Base-by-base conservation (phyloP, 2,888 invertebrate species). In the Crossocerus cetratus region DNA sequence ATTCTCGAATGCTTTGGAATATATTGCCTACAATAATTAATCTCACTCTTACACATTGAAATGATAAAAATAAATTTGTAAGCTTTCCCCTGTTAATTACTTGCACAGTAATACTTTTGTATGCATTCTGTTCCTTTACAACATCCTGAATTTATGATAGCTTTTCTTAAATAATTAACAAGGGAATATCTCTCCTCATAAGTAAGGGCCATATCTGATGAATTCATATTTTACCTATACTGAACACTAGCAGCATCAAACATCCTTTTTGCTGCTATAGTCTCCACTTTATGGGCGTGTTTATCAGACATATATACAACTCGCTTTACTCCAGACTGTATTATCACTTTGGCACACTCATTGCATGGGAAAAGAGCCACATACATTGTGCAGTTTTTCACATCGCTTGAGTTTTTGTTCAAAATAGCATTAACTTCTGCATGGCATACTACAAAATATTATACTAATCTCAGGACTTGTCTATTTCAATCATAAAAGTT, bases 341-440 rank as follows among this genome's bases (percentile, higher is more conserved):
- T 97, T 43, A 99, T 97, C 43, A 98, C 92, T 90, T 99, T 99
- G 0, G 99, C 97, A 91, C 99, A 99, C 90, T 99, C 98, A 87
- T 99, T 98, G 90, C 99, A 99, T 0, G 99, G 99, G 90, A 99
- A 99, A 18, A 98, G 91, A 0, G 95, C 95, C 0, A 98, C 96
- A 87, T 97, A 99, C 0, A 99, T 94, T 0, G 93, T 93, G 86
- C 97, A 97, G 77, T 94, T 93, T 81, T 93, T 94, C 0, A 98
- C 92, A 91, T 95, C 94, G 0, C 93, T 92, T 0, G 93, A 92
- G 88, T 97, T 98, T 89, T 95, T 97, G 89, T 99, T 99, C 16
- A 99, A 86, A 78, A 99, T 96, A 0, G 99, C 99, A 91, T 99
- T 99, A 91, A 98, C 93, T 92, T 99, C 99, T 2, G 99, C 99